Percentiles rank a stretch among this genome's conserved stretches.
phyloP scores from a whole-genome alignment of 2,888 invertebrate species.

The Hybos culiciformis region DNA sequence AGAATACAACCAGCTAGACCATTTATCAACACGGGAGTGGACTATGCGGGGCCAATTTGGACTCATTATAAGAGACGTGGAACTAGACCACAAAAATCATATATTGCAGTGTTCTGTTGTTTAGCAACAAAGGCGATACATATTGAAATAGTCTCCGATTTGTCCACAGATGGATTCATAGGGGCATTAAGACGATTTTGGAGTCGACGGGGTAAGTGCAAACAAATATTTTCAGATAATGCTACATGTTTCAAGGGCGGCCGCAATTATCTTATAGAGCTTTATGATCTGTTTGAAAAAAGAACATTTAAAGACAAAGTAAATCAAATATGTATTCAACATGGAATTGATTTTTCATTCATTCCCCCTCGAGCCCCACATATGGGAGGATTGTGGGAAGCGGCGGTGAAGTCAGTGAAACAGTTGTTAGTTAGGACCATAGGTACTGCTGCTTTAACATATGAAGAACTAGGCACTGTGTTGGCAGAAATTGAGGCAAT shows the following conservation, averaged over 20 bases:
- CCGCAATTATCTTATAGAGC: not conserved
- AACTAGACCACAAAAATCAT: constrained; percentile 7
- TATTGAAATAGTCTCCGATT: not conserved
- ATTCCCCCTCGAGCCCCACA: constrained; percentile 13
- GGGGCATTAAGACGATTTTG: constrained; percentile 5
- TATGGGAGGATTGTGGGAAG: constrained; percentile 14
- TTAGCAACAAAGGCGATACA: constrained; percentile 16
- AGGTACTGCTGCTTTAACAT: constrained; percentile 9
- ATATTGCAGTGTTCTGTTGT: not conserved
- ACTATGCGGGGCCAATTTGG: too few species aligned
- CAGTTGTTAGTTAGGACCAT: constrained; percentile 11
- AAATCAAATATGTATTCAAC: not conserved
- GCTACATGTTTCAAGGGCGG: constrained; percentile 11
- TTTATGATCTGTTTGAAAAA: not conserved
- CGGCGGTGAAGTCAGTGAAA: constrained; percentile 15
- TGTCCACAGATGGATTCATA: not conserved
- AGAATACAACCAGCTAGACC: too few species aligned
- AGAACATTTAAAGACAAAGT: too few species aligned
- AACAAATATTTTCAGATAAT: constrained; percentile 7
- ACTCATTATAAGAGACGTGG: too few species aligned
- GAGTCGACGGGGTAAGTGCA: constrained; percentile 5
- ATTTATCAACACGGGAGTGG: too few species aligned
- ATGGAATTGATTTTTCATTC: constrained; percentile 10
- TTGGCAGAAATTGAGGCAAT: constrained; percentile 16
- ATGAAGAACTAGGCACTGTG: constrained; percentile 13